These are phyloP conservation scores for Lagodon rhomboides DNA, from an alignment of 2,797 vertebrate genomes.

Conservation along the genomic window DNA sequence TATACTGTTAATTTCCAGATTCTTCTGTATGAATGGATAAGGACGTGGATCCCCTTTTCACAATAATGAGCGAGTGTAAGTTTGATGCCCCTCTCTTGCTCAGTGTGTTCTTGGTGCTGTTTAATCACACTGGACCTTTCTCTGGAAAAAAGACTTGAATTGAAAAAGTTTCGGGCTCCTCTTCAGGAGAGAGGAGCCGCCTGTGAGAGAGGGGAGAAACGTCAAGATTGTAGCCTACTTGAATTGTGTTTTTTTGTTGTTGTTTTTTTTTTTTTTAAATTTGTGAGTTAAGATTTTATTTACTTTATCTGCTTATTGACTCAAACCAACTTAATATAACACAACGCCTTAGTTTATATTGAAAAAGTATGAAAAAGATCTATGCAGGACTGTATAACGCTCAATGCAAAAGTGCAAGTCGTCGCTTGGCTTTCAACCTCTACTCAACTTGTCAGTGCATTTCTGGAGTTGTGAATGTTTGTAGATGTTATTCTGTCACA, in stretches of 20 bases:
- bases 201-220: slow-evolving; percentile 67
- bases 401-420: slow-evolving; percentile 85
- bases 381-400: slow-evolving; percentile 88
- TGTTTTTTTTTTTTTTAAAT: slow-evolving; percentile 9
- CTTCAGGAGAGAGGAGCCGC: slow-evolving; percentile 50
- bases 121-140: slow-evolving; percentile 87
- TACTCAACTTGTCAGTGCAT: slow-evolving; percentile 70
- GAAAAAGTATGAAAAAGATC: slow-evolving; percentile 80
- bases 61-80: slow-evolving; percentile 65
- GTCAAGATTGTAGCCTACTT: slow-evolving; percentile 85
- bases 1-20: slow-evolving; percentile 82
- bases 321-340: slow-evolving; percentile 82
- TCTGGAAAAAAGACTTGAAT: slow-evolving; percentile 81
- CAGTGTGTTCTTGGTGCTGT: slow-evolving; percentile 84
- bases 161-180: slow-evolving; percentile 63
- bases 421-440: slow-evolving; percentile 81
- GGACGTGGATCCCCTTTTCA: slow-evolving; percentile 56
- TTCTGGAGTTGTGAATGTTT: slow-evolving; percentile 69
- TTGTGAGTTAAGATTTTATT: slow-evolving; percentile 43
- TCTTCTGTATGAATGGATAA: slow-evolving; percentile 67
- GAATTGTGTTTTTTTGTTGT: slow-evolving; percentile 70
- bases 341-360: slow-evolving; percentile 86
- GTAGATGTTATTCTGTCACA: slow-evolving; percentile 56
- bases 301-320: slow-evolving; percentile 76
- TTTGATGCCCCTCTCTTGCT: slow-evolving; percentile 71